Conservation (phyloP, 1,140 invertebrate species). For the Aphidius ervi region DNA sequence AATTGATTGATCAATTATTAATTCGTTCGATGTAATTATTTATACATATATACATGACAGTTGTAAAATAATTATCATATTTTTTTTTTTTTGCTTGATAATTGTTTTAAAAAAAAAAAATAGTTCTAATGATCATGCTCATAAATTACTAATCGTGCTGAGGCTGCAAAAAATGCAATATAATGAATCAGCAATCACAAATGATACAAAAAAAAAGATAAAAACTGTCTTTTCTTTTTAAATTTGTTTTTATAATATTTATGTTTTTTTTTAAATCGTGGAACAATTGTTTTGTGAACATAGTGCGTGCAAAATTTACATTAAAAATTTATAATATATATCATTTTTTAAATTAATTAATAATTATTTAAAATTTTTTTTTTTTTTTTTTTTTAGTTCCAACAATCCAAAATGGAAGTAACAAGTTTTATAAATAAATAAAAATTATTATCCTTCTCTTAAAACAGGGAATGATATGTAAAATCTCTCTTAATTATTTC, state of each 20-base stretch:
- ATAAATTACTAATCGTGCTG: conserved; percentile 6
- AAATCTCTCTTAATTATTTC: background rate
- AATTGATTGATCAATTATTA: too few relatives aligned
- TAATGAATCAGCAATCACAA: conserved; percentile 2
- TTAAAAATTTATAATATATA: background rate
- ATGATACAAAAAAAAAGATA: conserved; percentile 1
- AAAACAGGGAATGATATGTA: conserved; percentile 25
- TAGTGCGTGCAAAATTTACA: conserved; percentile 4
- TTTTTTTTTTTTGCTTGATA: conserved; percentile 7
- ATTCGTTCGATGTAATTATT: too few relatives aligned
- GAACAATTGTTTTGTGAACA: conserved; percentile 8
- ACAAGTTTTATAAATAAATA: conserved; percentile 13
- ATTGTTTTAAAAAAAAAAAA: background rate
- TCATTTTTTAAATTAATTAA: background rate
- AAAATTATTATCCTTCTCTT: conserved; percentile 17
- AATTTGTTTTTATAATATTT: background rate
- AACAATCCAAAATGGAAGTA: conserved; percentile 12
- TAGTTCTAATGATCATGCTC: background rate
- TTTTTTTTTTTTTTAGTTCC: background rate
- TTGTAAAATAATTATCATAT: background rate
- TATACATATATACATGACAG: conserved; percentile 25
- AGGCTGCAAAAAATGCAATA: conserved; percentile 5
- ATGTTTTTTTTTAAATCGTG: background rate
- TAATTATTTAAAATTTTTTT: background rate
- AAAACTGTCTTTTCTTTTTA: background rate